Evolutionary conservation across 2,888 invertebrate species (phyloP), one percentile per base, ranked within the genome.

Genomic region (Zeuzera pyrina): DNA sequence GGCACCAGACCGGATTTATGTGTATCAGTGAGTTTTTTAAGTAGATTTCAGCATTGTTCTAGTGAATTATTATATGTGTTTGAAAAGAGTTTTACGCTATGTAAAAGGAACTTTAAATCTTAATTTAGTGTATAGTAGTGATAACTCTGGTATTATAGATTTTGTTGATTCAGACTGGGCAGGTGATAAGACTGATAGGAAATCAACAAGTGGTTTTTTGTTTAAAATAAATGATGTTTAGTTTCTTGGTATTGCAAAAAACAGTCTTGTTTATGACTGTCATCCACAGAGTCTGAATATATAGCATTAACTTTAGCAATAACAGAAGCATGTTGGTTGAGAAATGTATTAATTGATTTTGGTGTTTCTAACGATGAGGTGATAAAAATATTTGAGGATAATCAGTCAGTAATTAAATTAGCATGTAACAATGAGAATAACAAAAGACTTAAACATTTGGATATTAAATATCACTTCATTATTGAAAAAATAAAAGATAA

Each of bases 161-260:
- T n/a, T n/a, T n/a, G n/a, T n/a, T n/a, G n/a, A n/a, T n/a, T n/a
- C n/a, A n/a, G n/a, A n/a, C n/a, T n/a, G n/a, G n/a, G n/a, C n/a
- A n/a, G 33, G 33, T 14, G 29, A 29, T 14, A 23, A 3, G 7
- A 4, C 10, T 10, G 29, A 29, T 14, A 15, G 36, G 15, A 33
- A 33, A 29, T 36, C 33, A 1, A 29, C 36, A 6, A 6, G 24
- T 2, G 36, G 33, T 15, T 36, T 25, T 26, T 2, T 10, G 2
- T 35, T 35, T 14, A 22, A 29, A 29, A 6, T 32, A 12, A 29
- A 25, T 27, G 30, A n/a, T 34, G 37, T 29, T 21, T 21, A 12
- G 32, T 37, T 2, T 21, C 25, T 2, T 40, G 37, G 37, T 22
- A 12, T 13, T 22, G 15, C 7, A 31, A 28, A 15, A 35, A 35